Base-by-base conservation (phyloP, 2,113 vertebrate genomes). In the Cygnus buccinator region DNA sequence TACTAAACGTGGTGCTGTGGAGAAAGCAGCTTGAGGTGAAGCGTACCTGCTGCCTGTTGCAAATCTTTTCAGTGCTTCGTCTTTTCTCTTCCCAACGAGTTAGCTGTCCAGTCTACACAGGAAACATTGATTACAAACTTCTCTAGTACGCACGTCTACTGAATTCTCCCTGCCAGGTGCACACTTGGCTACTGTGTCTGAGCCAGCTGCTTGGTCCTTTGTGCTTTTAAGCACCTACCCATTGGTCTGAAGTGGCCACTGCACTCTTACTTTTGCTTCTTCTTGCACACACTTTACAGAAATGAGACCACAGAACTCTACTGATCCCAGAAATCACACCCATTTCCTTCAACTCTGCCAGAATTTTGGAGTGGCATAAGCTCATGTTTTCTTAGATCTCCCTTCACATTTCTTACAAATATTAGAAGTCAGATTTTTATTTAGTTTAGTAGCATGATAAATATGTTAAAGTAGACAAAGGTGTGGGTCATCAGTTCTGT, bases 11-110 rank as follows among this genome's bases (percentile, higher is more conserved):
- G 29, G 52, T 94, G 58, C 70, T 85, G 72, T 80, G 84, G 10
- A 55, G 73, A 81, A 82, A 55, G 41, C 46, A 78, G 9, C 87
- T 94, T 95, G 90, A 48, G 48, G 70, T 89, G 84, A 95, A 89
- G 84, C 54, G 83, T 93, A 67, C 93, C 93, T 91, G 84, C 97
- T 94, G 87, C 89, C 74, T 89, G 43, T 62, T 95, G 77, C 77
- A 96, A 85, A 94, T 68, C 82, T 92, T 70, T 57, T 72, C 2
- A 48, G 55, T 33, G 79, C 86, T 96, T 89, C 48, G 12, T 58
- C 87, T 68, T 90, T 89, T 78, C 6, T 43, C 11, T 81, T 83
- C 63, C 89, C 82, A 80, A 55, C 91, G 26, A 66, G 39, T 58
- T 39, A 41, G 54, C 28, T 43, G 29, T 68, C 35, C 85, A 83